A percentile compares a stretch with the other conserved stretches of the same genome.
These are phyloP conservation scores for Drosophila tsacasi DNA, from an alignment of 1,140 invertebrate species.

Conservation along the genomic window DNA sequence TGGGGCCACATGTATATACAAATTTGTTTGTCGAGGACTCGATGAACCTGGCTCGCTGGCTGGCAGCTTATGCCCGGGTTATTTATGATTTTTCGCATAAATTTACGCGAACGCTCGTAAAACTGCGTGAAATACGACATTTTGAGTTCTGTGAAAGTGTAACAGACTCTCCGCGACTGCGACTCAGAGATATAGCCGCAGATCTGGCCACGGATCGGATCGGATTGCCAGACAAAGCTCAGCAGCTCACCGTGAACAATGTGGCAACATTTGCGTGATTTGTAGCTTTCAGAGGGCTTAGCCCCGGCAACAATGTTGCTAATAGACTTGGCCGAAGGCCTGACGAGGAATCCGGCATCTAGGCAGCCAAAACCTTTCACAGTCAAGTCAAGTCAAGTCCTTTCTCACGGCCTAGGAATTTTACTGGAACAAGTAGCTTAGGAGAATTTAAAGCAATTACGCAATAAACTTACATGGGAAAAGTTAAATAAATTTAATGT, in stretches of 20 bases:
- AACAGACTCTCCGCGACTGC: conserved; percentile 45
- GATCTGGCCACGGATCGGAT: conserved; percentile 11
- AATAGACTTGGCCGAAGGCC: conserved; percentile 58
- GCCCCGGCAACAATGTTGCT: conserved; percentile 74
- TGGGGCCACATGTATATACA: conserved; percentile 23
- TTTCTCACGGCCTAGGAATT: conserved; percentile 29
- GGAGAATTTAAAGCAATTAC: not conserved
- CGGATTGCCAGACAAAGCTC: conserved; percentile 44
- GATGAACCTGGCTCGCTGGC: conserved; percentile 10
- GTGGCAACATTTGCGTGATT: conserved; percentile 73
- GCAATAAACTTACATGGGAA: not conserved
- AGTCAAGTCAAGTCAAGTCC: not conserved
- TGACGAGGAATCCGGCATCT: conserved; percentile 31
- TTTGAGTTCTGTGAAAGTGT: conserved; percentile 84
- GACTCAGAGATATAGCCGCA: not conserved
- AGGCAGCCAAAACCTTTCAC: conserved; percentile 2
- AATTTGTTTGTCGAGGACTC: conserved; percentile 16
- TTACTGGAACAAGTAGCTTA: conserved; percentile 25
- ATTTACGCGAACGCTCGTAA: conserved; percentile 83
- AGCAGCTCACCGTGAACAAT: conserved; percentile 68
- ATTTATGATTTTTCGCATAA: conserved; percentile 83
- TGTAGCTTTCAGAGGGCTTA: conserved; percentile 72
- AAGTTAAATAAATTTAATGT: not conserved
- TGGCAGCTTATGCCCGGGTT: conserved; percentile 45
- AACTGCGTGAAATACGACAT: conserved; percentile 81